These are phyloP conservation scores for Hephaestus fuliginosus DNA, from an alignment of 2,797 vertebrate genomes.

Conservation along the genomic window DNA sequence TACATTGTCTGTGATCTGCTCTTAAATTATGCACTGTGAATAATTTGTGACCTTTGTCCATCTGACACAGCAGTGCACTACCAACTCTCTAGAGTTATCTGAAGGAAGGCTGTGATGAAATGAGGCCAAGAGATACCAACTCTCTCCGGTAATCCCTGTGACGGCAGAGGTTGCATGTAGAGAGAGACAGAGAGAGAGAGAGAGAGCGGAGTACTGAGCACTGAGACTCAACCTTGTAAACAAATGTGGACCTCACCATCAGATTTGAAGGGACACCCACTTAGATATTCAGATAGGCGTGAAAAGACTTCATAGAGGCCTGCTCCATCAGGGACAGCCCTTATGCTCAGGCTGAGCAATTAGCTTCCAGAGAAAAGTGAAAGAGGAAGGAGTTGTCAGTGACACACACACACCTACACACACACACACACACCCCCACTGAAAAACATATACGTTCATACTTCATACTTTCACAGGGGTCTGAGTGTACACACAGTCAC, in stretches of 20 bases:
- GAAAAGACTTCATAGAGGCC: conserved; percentile 46
- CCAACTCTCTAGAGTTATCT: not conserved
- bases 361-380: conserved; percentile 27
- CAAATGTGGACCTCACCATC: conserved; percentile 32
- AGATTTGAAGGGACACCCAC: conserved; percentile 41
- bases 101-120: not conserved
- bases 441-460: conserved; percentile 7
- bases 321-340: conserved; percentile 45
- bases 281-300: conserved; percentile 55
- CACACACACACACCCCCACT: not conserved
- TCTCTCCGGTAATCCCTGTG: not conserved
- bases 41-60: conserved; percentile 28
- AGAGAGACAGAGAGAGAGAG: conserved; percentile 19
- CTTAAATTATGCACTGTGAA: conserved; percentile 42
- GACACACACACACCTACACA: conserved; percentile 19
- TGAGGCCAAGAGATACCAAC: not conserved
- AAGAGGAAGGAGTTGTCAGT: conserved; percentile 35
- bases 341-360: conserved; percentile 29
- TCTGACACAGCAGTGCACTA: conserved; percentile 10
- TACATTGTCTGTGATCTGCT: conserved; percentile 17
- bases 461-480: not conserved
- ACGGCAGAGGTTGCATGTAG: conserved; percentile 19
- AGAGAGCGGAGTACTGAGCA: not conserved
- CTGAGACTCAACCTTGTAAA: conserved; percentile 42
- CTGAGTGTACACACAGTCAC: not conserved